Evolutionary conservation across 2,113 vertebrate genomes (phyloP), one percentile per base, ranked within the genome.

Genomic region (Rallus limicola): DNA sequence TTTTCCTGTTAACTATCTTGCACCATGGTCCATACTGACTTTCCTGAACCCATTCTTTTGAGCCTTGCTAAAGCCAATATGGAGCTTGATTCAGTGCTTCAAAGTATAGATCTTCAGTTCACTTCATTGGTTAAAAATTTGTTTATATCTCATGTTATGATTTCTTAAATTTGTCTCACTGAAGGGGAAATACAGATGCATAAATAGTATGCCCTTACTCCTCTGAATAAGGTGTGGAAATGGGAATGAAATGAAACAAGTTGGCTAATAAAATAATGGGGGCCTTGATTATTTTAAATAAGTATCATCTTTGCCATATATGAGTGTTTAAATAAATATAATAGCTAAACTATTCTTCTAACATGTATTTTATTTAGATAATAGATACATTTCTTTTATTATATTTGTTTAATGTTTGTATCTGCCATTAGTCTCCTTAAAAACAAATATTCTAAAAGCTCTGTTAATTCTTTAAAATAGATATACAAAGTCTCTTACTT

Each of bases 401-500:
- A 21, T 64, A 38, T 87, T 87, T 79, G 65, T 91, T 91, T 76
- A 70, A 59, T 68, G 36, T 63, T 85, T 55, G 1, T 64, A 24
- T 85, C 20, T 85, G 29, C 5, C 16, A 31, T 55, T 60, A 77
- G 5, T 48, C 7, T 85, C 23, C 36, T 90, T 63, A 33, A 72
- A 87, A 90, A 1, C 10, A 82, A 91, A 78, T 88, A 81, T 33
- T 64, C 20, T 68, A 65, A 65, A 78, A 84, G 20, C 7, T 56
- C 24, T 85, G 38, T 74, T 90, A 85, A 70, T 91, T 76, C 25
- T 85, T 93, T 88, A 70, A 87, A 92, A 59, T 82, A 85, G 82
- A 26, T 80, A 31, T 16, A 29, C 36, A 50, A 60, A 40, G 11
- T 52, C 26, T 74, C 53, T 84, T 59, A 67, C 29, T 79, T 90